These are phyloP conservation scores for Elysia chlorotica DNA, from an alignment of 1,140 invertebrate species.

Conservation along the genomic window DNA sequence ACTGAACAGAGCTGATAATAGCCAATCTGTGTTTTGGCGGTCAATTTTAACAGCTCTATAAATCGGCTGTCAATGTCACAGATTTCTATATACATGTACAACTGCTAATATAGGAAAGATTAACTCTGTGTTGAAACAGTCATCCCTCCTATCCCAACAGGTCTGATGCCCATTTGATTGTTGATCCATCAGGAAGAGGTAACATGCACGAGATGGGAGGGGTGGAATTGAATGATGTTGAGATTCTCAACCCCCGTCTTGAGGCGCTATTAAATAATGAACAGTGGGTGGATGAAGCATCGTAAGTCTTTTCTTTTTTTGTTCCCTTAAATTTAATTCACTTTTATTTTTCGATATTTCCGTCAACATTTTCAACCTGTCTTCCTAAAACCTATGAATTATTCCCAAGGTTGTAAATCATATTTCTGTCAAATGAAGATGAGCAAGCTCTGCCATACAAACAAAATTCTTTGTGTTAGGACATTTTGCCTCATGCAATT, in stretches of 20 bases:
- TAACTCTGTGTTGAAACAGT: not conserved
- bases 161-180: conserved; percentile 61
- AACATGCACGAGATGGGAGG: conserved; percentile 38
- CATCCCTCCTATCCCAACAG: conserved; percentile 25
- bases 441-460: no score
- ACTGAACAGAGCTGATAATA: not conserved
- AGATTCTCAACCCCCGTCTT: conserved; percentile 64
- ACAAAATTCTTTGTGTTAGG: no score
- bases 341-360: no score
- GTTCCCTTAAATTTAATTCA: no score
- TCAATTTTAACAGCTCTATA: no score
- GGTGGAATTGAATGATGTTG: conserved; percentile 66
- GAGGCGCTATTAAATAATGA: conserved; percentile 68
- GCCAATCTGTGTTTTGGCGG: no score
- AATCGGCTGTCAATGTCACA: not conserved
- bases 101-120: not conserved
- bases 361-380: no score
- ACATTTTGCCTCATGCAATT: no score
- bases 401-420: no score
- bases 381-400: no score
- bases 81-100: not conserved
- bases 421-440: no score
- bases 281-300: conserved; percentile 71
- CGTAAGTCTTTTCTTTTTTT: no score
- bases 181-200: conserved; percentile 32